A percentile compares a stretch with the other conserved stretches of the same genome.
Evolutionary conservation across 1,140 invertebrate genomes (phyloP).

Genomic region (Hycleus cichorii): DNA sequence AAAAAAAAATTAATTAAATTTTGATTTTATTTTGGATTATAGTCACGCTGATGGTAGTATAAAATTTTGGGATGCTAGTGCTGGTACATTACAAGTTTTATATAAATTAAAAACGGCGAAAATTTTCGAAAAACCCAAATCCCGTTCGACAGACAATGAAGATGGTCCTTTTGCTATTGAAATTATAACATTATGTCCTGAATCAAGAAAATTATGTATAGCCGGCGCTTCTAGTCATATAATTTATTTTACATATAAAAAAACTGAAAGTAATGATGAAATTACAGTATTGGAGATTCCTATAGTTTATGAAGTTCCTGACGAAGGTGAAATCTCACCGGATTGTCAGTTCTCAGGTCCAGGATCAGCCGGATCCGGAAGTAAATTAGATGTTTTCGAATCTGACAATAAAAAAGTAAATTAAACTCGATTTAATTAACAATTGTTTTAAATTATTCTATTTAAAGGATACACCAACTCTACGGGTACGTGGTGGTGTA

Average conservation of each 20-base stretch:
- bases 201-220: constrained; percentile 82
- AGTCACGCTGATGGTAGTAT: constrained; percentile 94
- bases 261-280: constrained; percentile 79
- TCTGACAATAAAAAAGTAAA: constrained; percentile 49
- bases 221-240: constrained; percentile 89
- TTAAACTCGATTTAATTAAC: constrained; percentile 3
- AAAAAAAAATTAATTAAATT: background rate
- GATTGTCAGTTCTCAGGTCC: constrained; percentile 67
- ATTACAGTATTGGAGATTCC: constrained; percentile 84
- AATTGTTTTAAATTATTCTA: background rate
- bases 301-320: constrained; percentile 73
- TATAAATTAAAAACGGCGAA: constrained; percentile 98
- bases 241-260: constrained; percentile 91
- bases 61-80: constrained; percentile 97
- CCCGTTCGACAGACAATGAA: constrained; percentile 45
- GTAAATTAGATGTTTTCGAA: constrained; percentile 48
- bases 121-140: constrained; percentile 72
- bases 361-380: constrained; percentile 41
- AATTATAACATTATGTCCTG: constrained; percentile 84
- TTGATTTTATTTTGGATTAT: constrained; percentile 30
- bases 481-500: constrained; percentile 68
- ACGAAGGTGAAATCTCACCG: constrained; percentile 69
- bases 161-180: constrained; percentile 93
- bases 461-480: constrained; percentile 38
- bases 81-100: constrained; percentile 85